These are phyloP conservation scores for Yponomeuta malinellus DNA, from an alignment of 2,888 invertebrate genomes.

Conservation along the genomic window DNA sequence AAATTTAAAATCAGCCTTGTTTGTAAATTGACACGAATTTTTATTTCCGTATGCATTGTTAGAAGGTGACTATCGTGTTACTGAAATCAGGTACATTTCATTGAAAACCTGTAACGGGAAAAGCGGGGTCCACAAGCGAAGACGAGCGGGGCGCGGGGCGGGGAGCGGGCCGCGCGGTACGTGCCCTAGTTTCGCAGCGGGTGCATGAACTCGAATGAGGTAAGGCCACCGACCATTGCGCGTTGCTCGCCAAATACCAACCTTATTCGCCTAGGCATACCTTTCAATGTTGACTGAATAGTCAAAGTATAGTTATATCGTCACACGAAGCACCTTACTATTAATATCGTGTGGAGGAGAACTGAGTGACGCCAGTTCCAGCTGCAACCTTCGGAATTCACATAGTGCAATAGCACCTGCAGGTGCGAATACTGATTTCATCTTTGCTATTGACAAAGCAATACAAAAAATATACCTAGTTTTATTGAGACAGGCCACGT, in stretches of 20 bases:
- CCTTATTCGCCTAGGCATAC: slow-evolving; percentile 40
- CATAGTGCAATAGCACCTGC: slow-evolving; percentile 13
- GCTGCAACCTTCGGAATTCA: slow-evolving; percentile 66
- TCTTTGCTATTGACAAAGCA: background rate
- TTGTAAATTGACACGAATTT: background rate
- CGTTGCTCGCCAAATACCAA: slow-evolving; percentile 41
- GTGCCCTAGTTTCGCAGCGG: slow-evolving; percentile 73
- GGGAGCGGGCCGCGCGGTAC: slow-evolving; percentile 58
- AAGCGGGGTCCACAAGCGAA: slow-evolving; percentile 36
- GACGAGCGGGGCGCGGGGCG: slow-evolving; percentile 30
- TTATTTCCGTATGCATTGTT: background rate
- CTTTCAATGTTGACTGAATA: slow-evolving; percentile 34
- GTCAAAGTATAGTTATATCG: slow-evolving; percentile 48
- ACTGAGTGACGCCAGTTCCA: slow-evolving; percentile 64
- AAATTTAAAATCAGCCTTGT: background rate
- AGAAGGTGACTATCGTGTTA: slow-evolving; percentile 26
- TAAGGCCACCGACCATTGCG: slow-evolving; percentile 73
- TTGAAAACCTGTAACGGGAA: slow-evolving; percentile 67
- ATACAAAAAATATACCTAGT: background rate
- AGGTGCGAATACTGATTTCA: background rate
- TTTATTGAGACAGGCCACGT: background rate
- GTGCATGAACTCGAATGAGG: slow-evolving; percentile 76
- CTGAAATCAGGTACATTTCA: slow-evolving; percentile 47
- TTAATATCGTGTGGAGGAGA: slow-evolving; percentile 63
- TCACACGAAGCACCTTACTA: slow-evolving; percentile 60